These are phyloP conservation scores for Silurus meridionalis DNA, from an alignment of 2,113 vertebrate genomes.

Conservation along the genomic window DNA sequence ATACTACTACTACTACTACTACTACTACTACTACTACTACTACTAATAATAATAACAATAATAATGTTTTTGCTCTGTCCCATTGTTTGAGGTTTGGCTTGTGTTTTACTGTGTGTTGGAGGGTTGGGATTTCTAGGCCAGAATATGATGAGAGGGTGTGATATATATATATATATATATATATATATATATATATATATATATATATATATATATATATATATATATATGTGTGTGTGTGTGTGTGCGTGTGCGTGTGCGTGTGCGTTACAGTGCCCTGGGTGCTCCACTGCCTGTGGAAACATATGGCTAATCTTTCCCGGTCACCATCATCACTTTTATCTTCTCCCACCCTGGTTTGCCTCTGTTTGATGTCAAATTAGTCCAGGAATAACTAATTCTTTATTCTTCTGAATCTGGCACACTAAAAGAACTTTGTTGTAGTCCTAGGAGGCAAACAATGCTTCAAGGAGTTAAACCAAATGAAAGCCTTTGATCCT, in stretches of 20 bases:
- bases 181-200: too few relatives aligned
- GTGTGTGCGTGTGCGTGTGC: constrained; percentile 13
- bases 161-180: too few relatives aligned
- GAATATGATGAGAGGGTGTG: constrained; percentile 21
- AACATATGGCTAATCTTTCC: constrained; percentile 58
- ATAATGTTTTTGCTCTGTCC: not conserved
- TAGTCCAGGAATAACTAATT: constrained; percentile 69
- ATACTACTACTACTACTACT: not conserved
- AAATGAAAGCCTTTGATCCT: constrained; percentile 74
- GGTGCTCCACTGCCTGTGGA: constrained; percentile 52
- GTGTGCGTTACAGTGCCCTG: constrained; percentile 36
- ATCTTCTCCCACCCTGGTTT: constrained; percentile 62
- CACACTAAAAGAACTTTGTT: constrained; percentile 60
- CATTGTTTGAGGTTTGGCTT: constrained; percentile 12
- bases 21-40: not conserved
- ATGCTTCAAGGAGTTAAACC: constrained; percentile 69
- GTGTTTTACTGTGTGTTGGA: constrained; percentile 16
- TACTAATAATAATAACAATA: not conserved
- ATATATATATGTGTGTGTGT: not conserved
- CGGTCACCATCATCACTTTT: constrained; percentile 60
- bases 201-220: too few relatives aligned
- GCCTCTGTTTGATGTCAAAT: constrained; percentile 71
- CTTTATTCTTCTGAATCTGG: constrained; percentile 62
- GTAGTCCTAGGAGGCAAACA: constrained; percentile 72
- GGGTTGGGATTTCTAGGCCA: constrained; percentile 39